Percentiles rank a stretch among this genome's conserved stretches.
Evolutionary conservation across 35 echinoderm and acorn worm species (phyloP).

Genomic region (Apostichopus japonicus): DNA sequence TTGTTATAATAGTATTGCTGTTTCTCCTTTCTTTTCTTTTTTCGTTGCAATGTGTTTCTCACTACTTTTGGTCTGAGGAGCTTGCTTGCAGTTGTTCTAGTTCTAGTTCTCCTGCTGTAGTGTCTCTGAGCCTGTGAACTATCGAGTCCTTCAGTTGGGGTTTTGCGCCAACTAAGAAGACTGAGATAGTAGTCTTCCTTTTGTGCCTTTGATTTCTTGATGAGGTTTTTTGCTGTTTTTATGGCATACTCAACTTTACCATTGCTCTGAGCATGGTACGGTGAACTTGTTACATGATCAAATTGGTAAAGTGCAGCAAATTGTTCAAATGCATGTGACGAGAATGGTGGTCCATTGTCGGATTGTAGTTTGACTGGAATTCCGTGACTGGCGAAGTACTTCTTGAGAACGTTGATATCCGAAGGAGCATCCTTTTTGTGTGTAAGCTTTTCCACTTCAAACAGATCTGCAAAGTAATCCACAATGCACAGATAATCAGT

Average conservation of each 20-base stretch:
- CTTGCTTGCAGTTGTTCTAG: background rate
- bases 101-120: conserved; percentile 38
- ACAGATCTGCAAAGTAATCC: conserved; percentile 63
- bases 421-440: conserved; percentile 34
- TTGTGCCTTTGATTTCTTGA: conserved; percentile 6
- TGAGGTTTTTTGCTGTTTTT: conserved; percentile 38
- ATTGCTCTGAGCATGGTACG: conserved; percentile 27
- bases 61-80: conserved; percentile 16
- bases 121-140: conserved; percentile 39
- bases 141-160: conserved; percentile 65
- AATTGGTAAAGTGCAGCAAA: conserved; percentile 13
- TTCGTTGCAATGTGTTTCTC: background rate
- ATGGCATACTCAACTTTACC: conserved; percentile 36
- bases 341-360: conserved; percentile 51
- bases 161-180: conserved; percentile 65
- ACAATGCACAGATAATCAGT: conserved; percentile 52
- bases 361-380: background rate
- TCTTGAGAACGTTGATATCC: conserved; percentile 32
- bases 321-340: background rate
- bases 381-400: conserved; percentile 49
- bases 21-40: conserved; percentile 4
- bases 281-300: background rate
- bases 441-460: conserved; percentile 51
- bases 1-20: conserved; percentile 38
- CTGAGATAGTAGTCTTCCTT: conserved; percentile 59